Percentiles rank a stretch among this genome's conserved stretches.
Evolutionary conservation across 1,140 invertebrate species (phyloP).

Genomic region (Nymphalis io): DNA sequence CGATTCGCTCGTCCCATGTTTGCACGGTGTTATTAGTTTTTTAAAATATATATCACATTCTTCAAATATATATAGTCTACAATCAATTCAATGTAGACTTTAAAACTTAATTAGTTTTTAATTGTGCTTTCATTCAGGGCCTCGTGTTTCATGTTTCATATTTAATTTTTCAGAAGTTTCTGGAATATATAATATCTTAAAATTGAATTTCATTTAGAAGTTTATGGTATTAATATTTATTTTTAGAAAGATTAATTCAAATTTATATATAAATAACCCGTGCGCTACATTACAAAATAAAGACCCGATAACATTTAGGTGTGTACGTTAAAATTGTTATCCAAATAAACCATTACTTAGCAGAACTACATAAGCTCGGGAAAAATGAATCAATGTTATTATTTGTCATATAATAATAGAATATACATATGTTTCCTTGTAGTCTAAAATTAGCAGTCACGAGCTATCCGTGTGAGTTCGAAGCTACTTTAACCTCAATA

Average conservation of each 20-base stretch:
- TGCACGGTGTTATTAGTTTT: background rate
- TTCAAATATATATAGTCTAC: background rate
- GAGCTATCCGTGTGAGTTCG: background rate
- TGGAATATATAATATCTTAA: no score
- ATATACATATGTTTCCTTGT: conserved; percentile 27
- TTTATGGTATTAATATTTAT: no score
- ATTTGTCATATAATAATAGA: background rate
- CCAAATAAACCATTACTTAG: conserved; percentile 15
- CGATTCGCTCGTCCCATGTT: conserved; percentile 13
- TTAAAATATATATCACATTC: background rate
- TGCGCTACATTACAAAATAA: background rate
- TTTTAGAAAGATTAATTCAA: background rate
- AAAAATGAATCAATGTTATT: conserved; percentile 15
- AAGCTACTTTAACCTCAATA: conserved; percentile 30
- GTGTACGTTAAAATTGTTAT: background rate
- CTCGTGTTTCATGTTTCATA: no score
- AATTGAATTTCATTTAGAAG: no score
- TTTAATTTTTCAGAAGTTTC: no score
- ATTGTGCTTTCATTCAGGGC: no score
- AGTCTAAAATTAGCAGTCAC: conserved; percentile 29
- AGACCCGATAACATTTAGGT: background rate
- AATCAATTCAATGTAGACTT: no score
- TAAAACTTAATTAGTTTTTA: no score
- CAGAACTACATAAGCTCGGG: background rate
- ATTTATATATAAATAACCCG: background rate